These are phyloP conservation scores for Festucalex cinctus DNA, from an alignment of 2,113 vertebrate species.

Conservation along the genomic window DNA sequence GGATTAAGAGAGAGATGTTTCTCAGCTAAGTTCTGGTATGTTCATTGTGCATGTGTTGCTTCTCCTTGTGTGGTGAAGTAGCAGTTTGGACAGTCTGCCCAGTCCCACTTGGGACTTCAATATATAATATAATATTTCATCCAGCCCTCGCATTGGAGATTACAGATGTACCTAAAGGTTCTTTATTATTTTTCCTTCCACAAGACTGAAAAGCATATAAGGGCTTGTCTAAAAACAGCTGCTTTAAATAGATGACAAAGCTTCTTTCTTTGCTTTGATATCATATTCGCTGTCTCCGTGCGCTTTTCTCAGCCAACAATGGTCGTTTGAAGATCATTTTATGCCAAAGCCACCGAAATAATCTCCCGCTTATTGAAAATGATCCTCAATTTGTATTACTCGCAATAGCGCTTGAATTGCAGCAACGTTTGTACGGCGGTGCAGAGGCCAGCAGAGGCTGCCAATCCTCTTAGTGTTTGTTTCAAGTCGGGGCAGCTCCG, in stretches of 20 bases:
- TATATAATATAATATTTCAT: neutral
- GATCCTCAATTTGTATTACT: constrained; percentile 1
- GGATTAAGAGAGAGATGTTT: too few relatives aligned
- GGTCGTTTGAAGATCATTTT: constrained; percentile 1
- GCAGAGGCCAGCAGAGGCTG: constrained; percentile 7
- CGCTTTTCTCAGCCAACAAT: neutral
- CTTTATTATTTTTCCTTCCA: neutral
- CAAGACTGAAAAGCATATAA: neutral
- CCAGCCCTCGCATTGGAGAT: neutral
- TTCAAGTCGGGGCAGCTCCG: constrained; percentile 2
- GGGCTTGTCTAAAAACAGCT: neutral
- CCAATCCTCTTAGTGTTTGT: constrained; percentile 22
- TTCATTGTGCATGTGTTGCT: too few relatives aligned
- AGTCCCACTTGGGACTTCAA: neutral
- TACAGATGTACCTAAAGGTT: neutral
- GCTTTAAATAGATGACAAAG: constrained; percentile 9
- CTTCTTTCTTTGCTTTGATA: neutral
- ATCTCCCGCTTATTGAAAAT: constrained; percentile 4
- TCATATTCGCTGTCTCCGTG: neutral
- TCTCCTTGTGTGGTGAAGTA: too few relatives aligned
- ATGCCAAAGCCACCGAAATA: constrained; percentile 5
- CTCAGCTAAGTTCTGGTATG: too few relatives aligned
- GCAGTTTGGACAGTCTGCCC: too few relatives aligned
- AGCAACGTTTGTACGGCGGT: constrained; percentile 2
- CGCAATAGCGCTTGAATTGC: neutral